Conservation (phyloP, 2,888 invertebrate genomes). For the Unio delphinus region DNA sequence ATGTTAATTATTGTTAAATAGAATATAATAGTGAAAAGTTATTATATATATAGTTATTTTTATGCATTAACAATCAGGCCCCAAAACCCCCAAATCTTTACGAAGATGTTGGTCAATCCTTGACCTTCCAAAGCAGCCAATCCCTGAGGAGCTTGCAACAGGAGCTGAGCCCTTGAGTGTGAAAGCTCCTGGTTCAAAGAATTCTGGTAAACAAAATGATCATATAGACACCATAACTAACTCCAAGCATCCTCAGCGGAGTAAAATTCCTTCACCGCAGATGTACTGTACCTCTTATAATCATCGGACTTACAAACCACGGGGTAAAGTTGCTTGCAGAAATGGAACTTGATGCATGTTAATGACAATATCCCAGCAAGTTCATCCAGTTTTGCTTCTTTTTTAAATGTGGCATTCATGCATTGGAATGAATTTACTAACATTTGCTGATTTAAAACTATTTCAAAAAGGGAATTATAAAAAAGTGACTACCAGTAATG, state of each 20-base stretch:
- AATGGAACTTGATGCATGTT: constrained; percentile 1
- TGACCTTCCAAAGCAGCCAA: constrained; percentile 50
- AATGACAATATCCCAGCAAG: constrained; percentile 16
- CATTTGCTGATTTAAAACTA: too few species aligned
- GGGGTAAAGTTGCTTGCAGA: constrained; percentile 45
- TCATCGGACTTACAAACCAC: constrained; percentile 21
- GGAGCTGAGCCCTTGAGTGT: constrained; percentile 5
- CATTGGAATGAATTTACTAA: too few species aligned
- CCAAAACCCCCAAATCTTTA: constrained; percentile 40
- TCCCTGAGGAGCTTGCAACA: constrained; percentile 39
- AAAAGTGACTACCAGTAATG: too few species aligned
- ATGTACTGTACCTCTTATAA: constrained; percentile 20
- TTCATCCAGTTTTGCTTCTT: constrained; percentile 8
- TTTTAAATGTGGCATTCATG: too few species aligned
- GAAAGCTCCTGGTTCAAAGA: constrained; percentile 9
- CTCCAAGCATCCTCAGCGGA: constrained; percentile 21
- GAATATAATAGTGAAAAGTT: too few species aligned
- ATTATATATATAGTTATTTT: background rate
- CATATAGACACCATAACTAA: constrained; percentile 16
- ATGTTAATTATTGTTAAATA: too few species aligned
- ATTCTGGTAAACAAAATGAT: constrained; percentile 27
- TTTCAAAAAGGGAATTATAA: too few species aligned
- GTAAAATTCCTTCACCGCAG: constrained; percentile 39
- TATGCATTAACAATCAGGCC: constrained; percentile 25
- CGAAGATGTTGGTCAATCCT: constrained; percentile 51